Conservation (phyloP, 2,888 invertebrate genomes). For the Herminia tarsipennalis region DNA sequence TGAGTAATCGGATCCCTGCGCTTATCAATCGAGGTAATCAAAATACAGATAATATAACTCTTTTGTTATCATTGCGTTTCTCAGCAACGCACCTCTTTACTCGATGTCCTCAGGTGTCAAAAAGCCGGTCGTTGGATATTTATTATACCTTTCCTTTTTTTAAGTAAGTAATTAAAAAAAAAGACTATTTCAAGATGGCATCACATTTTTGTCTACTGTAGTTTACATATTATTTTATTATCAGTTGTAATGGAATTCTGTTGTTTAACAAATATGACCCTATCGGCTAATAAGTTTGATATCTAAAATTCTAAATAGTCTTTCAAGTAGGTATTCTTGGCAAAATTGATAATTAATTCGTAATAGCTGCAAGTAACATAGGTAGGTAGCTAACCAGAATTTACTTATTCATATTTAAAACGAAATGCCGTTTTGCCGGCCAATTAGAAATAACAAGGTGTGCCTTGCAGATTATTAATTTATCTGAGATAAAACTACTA, state of each 20-base stretch:
- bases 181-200: conserved; percentile 9
- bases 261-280: too few species aligned
- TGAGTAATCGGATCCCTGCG: conserved; percentile 47
- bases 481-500: too few species aligned
- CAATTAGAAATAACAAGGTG: too few species aligned
- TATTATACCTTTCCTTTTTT: conserved; percentile 1
- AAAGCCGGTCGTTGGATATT: conserved; percentile 26
- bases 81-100: conserved; percentile 26
- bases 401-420: too few species aligned
- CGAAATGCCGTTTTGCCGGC: too few species aligned
- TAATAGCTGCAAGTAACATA: too few species aligned
- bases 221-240: conserved; percentile 5
- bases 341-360: too few species aligned
- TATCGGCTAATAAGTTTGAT: too few species aligned
- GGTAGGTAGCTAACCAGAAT: too few species aligned
- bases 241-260: conserved; percentile 32
- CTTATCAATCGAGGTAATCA: conserved; percentile 48
- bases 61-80: conserved; percentile 42
- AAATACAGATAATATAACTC: conserved; percentile 42
- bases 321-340: too few species aligned
- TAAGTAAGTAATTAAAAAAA: not conserved
- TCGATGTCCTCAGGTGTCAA: conserved; percentile 17
- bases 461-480: too few species aligned
- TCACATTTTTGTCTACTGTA: not conserved
- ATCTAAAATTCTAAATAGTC: too few species aligned